These are phyloP conservation scores for Notocelia uddmanniana DNA, from an alignment of 2,888 invertebrate genomes.

Conservation along the genomic window DNA sequence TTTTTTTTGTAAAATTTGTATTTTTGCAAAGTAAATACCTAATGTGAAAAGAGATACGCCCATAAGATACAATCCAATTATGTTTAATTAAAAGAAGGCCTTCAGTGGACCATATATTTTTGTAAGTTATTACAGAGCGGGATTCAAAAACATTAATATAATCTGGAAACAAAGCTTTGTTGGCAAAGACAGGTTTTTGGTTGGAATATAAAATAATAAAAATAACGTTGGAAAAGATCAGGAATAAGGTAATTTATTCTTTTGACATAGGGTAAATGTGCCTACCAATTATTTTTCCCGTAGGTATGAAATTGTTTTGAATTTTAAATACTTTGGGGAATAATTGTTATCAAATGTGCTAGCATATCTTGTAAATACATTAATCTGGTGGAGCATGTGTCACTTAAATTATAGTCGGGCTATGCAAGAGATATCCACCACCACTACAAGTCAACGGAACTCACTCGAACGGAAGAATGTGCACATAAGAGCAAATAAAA, in stretches of 20 bases:
- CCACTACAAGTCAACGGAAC: not conserved
- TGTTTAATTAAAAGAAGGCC: too few species aligned
- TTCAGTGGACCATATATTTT: too few species aligned
- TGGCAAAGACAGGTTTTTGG: not conserved
- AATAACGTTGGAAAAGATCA: constrained; percentile 26
- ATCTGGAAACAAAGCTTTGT: not conserved
- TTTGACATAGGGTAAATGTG: constrained; percentile 32
- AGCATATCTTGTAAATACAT: not conserved
- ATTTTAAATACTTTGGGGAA: constrained; percentile 46
- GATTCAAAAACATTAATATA: not conserved
- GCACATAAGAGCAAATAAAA: too few species aligned
- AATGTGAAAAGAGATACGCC: too few species aligned
- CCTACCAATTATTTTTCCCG: constrained; percentile 20
- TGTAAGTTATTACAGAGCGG: not conserved
- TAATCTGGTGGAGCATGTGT: not conserved
- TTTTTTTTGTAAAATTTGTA: not conserved
- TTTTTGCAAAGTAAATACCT: too few species aligned
- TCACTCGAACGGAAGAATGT: not conserved
- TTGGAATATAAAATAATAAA: not conserved
- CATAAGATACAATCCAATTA: too few species aligned
- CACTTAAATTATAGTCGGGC: not conserved
- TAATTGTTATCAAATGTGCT: not conserved
- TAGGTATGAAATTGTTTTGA: constrained; percentile 43
- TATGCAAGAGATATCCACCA: too few species aligned
- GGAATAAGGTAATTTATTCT: constrained; percentile 39